Percentiles rank a stretch among this genome's conserved stretches.
These are phyloP conservation scores for Coleophora deauratella DNA, from an alignment of 2,888 invertebrate genomes.

Conservation along the genomic window DNA sequence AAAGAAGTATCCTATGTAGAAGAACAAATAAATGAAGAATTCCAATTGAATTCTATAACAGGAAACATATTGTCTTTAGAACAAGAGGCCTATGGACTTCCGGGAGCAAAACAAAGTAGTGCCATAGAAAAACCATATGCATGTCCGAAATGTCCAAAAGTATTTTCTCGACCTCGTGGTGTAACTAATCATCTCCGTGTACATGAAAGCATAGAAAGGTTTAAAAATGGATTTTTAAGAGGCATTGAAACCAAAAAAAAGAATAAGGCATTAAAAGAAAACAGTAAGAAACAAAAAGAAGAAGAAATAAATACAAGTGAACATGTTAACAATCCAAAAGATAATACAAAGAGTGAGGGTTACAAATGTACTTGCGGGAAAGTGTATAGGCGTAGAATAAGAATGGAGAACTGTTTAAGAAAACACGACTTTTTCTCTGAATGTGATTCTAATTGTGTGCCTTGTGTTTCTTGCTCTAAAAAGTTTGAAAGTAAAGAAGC, in stretches of 20 bases:
- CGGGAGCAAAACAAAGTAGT: constrained; percentile 35
- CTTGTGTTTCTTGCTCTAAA: constrained; percentile 47
- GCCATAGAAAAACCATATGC: constrained; percentile 14
- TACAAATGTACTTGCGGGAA: constrained; percentile 59
- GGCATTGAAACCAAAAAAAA: constrained; percentile 35
- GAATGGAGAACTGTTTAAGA: constrained; percentile 56
- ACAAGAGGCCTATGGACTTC: constrained; percentile 53
- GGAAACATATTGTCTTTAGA: constrained; percentile 53
- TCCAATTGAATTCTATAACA: constrained; percentile 61
- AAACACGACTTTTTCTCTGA: constrained; percentile 40
- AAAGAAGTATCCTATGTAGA: not conserved
- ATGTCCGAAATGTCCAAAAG: constrained; percentile 49
- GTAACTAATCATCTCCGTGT: constrained; percentile 42
- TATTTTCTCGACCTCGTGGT: constrained; percentile 22
- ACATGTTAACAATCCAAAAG: constrained; percentile 14
- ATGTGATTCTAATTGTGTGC: constrained; percentile 23
- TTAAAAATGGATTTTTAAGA: constrained; percentile 38
- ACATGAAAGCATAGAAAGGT: constrained; percentile 46
- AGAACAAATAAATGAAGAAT: constrained; percentile 24
- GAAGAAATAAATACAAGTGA: constrained; percentile 9
- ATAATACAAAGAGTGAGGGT: constrained; percentile 33
- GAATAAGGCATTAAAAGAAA: constrained; percentile 25
- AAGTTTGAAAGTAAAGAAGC: constrained; percentile 51
- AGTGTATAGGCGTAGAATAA: constrained; percentile 43
- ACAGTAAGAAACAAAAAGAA: constrained; percentile 19